Evolutionary conservation across 2,888 invertebrate genomes (phyloP).

Genomic region (Apoda limacodes): DNA sequence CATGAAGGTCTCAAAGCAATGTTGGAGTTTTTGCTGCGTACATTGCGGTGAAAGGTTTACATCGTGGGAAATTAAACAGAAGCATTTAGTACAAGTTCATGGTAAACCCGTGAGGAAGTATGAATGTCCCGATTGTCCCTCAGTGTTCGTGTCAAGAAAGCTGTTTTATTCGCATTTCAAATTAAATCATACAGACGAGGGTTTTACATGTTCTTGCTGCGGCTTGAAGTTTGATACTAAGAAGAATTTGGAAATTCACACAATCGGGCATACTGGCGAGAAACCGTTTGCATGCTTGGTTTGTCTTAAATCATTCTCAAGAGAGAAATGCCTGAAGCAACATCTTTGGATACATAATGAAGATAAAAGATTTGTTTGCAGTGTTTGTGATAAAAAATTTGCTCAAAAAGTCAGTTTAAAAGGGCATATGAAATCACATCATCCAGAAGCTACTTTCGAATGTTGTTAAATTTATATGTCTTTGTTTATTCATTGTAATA

Average conservation of each 20-base stretch:
- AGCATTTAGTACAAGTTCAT: constrained; percentile 37
- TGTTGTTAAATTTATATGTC: neutral
- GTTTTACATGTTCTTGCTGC: constrained; percentile 38
- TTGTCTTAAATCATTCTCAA: constrained; percentile 59
- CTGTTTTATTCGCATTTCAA: constrained; percentile 44
- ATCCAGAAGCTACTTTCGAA: constrained; percentile 8
- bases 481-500: constrained; percentile 18
- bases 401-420: constrained; percentile 51
- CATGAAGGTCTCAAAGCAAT: constrained; percentile 31
- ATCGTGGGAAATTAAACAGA: constrained; percentile 47
- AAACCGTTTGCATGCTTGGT: constrained; percentile 50
- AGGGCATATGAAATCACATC: constrained; percentile 31
- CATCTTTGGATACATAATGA: constrained; percentile 57
- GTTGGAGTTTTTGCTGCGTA: constrained; percentile 43
- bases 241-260: constrained; percentile 43
- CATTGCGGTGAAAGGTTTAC: constrained; percentile 45
- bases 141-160: constrained; percentile 33
- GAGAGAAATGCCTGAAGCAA: constrained; percentile 50
- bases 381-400: constrained; percentile 38
- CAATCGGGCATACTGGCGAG: constrained; percentile 57
- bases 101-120: constrained; percentile 31
- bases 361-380: constrained; percentile 41
- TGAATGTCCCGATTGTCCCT: constrained; percentile 41
- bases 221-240: constrained; percentile 38
- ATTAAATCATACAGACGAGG: constrained; percentile 39